Conservation (phyloP, 2,113 vertebrate species). For the Clarias batrachus region DNA sequence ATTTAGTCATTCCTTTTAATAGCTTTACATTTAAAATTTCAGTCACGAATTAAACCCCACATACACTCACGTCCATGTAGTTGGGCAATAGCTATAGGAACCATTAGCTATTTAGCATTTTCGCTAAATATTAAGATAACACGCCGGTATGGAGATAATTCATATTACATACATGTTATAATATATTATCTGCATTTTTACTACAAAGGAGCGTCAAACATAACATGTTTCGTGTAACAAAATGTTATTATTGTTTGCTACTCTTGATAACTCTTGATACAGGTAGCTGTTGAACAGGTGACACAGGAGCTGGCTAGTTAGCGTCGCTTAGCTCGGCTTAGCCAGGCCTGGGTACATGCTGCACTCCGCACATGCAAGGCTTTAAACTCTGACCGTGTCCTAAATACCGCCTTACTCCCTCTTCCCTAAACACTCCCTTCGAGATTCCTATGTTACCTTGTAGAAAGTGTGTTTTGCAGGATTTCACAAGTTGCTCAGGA, state of each 20-base stretch:
- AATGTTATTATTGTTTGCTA: not conserved
- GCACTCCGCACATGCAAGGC: not conserved
- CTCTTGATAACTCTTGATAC: not conserved
- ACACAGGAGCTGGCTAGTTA: not conserved
- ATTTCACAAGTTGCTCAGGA: not conserved
- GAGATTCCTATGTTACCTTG: not conserved
- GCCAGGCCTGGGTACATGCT: not conserved
- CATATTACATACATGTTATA: not conserved
- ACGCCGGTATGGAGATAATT: not conserved
- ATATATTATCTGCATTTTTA: too few species aligned
- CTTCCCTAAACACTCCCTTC: not conserved
- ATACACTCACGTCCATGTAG: not conserved
- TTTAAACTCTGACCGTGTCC: not conserved
- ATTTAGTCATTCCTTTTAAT: not conserved
- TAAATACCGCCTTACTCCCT: not conserved
- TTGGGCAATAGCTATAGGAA: not conserved
- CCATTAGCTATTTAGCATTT: not conserved
- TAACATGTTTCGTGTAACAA: not conserved
- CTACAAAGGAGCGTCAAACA: not conserved
- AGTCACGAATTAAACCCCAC: not conserved
- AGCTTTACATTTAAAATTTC: not conserved
- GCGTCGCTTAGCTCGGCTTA: not conserved
- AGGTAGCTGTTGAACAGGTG: not conserved
- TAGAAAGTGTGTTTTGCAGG: not conserved
- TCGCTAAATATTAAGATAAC: not conserved